Evolutionary conservation across 2,888 invertebrate genomes (phyloP), one percentile per base, ranked within the genome.

Genomic region (Erynnis tages): DNA sequence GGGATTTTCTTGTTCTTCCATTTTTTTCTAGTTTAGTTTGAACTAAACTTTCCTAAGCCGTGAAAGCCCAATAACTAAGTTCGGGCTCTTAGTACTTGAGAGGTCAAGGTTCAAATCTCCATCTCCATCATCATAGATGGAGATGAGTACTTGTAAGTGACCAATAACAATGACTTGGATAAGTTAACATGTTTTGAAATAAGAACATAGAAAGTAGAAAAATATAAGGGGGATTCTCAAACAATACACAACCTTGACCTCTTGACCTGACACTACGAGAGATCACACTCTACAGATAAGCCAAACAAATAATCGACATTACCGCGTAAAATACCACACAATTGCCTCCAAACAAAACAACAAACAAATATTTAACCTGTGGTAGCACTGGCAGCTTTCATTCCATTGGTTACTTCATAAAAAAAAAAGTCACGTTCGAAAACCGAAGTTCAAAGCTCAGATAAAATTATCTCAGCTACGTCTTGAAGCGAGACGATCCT

Each of bases 401-500:
- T 71, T 64, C 66, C 69, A 79, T 79, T 81, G 82, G 82, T 66
- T 71, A 65, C 61, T 59, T 59, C 66, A 67, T 71, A 73, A 62
- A 74, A 77, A 82, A 80, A 77, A 76, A 80, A 69, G 60, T 72
- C 77, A 71, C 76, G 78, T 84, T 79, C 80, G 72, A 43, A 32
- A 50, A 43, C 29, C 35, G 29, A 80, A 83, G 74, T 76, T 81
- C 76, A 67, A 74, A 86, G 85, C 83, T 82, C 76, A 79, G 82
- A 82, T 82, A 76, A 82, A 82, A 82, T 84, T 82, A 86, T 88
- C 88, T 88, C 83, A 73, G 84, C 82, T 87, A 75, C 79, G 87
- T 86, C 88, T 85, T 84, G 63, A 85, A 87, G 83, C 85, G 83
- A 79, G 75, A 86, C 88, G 79, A 84, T 87, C 82, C 80, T 86